phyloP scores from a whole-genome alignment of 1,140 invertebrate genomes.

The Solenopsis fugax region DNA sequence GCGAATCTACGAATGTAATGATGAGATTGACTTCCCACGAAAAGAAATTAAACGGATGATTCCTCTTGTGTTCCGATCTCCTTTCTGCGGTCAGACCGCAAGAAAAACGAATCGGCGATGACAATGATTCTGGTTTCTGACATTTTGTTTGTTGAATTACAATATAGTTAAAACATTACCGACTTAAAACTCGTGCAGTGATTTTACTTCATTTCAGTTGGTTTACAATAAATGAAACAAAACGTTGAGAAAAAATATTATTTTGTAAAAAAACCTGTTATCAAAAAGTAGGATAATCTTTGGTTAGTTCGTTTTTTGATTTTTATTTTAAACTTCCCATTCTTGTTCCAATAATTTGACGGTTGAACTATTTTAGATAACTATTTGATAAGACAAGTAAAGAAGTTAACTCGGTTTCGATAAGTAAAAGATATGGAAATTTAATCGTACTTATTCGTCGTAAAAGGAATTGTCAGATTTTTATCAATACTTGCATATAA shows the following conservation, averaged over 20 bases:
- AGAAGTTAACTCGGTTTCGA: neutral
- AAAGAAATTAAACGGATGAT: constrained; percentile 27
- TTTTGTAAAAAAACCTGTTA: too few species aligned
- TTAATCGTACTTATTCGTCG: neutral
- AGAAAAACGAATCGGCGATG: neutral
- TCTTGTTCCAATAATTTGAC: neutral
- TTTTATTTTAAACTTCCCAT: neutral
- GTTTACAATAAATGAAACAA: neutral
- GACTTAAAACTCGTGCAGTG: neutral
- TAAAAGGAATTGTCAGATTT: neutral
- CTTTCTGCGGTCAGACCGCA: constrained; percentile 29
- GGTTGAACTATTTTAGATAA: neutral
- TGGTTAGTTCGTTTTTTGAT: neutral
- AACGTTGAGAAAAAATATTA: too few species aligned
- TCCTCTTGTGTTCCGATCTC: neutral
- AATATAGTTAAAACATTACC: neutral
- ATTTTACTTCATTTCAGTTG: neutral
- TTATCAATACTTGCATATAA: neutral
- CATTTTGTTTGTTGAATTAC: neutral
- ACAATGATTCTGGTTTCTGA: constrained; percentile 28
- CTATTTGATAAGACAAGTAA: constrained; percentile 6
- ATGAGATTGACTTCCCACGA: neutral
- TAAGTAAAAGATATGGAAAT: neutral
- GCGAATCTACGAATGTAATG: neutral
- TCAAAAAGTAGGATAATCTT: neutral